These are phyloP conservation scores for Sialia sialis DNA, from an alignment of 2,113 vertebrate genomes.

Conservation along the genomic window DNA sequence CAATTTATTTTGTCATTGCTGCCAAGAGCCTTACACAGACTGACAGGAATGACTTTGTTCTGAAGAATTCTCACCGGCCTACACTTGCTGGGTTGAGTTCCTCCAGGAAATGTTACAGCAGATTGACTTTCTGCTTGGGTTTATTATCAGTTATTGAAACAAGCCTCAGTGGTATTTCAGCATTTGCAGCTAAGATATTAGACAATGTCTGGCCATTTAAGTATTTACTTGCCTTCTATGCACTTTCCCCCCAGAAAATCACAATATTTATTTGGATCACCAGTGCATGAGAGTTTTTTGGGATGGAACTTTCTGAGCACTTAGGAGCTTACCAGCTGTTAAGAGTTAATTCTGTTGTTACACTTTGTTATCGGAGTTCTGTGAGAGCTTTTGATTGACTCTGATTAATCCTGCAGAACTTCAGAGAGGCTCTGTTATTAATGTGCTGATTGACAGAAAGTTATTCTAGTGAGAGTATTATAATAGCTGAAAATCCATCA, in stretches of 20 bases:
- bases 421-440: not conserved
- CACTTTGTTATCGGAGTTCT: not conserved
- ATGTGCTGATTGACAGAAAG: not conserved
- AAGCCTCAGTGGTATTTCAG: not conserved
- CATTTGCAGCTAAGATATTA: not conserved
- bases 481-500: constrained; percentile 21
- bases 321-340: not conserved
- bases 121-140: not conserved
- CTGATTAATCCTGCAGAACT: not conserved
- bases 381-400: not conserved
- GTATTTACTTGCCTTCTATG: not conserved
- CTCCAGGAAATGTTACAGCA: not conserved
- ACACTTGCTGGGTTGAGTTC: not conserved
- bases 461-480: not conserved
- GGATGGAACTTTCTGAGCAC: not conserved
- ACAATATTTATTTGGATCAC: not conserved
- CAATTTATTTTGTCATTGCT: not conserved
- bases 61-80: not conserved
- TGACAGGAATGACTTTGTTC: not conserved
- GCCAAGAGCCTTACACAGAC: not conserved
- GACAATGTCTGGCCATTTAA: not conserved
- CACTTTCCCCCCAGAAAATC: not conserved
- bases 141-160: not conserved
- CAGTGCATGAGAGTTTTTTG: not conserved
- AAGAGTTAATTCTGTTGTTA: constrained; percentile 8